Percentiles rank a stretch among this genome's conserved stretches.
Conservation (phyloP, 2,888 invertebrate genomes). For the Cabera pusaria region DNA sequence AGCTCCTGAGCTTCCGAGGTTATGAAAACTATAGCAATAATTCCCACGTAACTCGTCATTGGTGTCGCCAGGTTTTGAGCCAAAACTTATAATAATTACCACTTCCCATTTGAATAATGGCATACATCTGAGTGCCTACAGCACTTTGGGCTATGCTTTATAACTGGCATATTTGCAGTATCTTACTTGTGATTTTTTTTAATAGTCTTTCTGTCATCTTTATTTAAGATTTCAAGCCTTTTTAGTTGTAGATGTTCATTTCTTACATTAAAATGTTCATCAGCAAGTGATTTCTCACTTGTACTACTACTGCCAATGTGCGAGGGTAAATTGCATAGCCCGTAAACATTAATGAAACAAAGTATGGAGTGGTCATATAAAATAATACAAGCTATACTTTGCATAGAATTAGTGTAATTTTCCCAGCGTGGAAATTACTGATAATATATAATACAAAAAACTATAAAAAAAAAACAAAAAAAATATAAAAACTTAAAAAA, state of each 20-base stretch:
- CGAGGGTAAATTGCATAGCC: constrained; percentile 81
- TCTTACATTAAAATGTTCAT: constrained; percentile 30
- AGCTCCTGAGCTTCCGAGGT: constrained; percentile 18
- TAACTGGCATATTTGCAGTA: constrained; percentile 82
- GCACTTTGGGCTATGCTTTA: constrained; percentile 82
- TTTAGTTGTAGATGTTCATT: constrained; percentile 27
- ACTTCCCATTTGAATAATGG: constrained; percentile 75
- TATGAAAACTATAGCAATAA: constrained; percentile 12
- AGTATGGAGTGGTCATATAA: constrained; percentile 82
- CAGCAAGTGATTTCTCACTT: constrained; percentile 63
- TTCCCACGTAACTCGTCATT: constrained; percentile 42
- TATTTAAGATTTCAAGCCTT: constrained; percentile 23
- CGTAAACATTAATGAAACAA: constrained; percentile 78
- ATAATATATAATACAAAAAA: constrained; percentile 54
- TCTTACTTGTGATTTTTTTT: constrained; percentile 66
- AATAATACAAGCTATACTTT: constrained; percentile 94
- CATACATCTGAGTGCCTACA: constrained; percentile 60
- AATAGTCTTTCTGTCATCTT: constrained; percentile 24
- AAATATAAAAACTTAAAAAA: constrained; percentile 47
- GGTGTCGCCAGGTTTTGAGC: constrained; percentile 75
- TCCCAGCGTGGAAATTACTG: constrained; percentile 87
- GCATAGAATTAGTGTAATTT: constrained; percentile 96
- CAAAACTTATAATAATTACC: constrained; percentile 68
- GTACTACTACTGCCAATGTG: constrained; percentile 77
- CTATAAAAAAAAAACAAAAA: constrained; percentile 51